phyloP scores from a whole-genome alignment of 2,888 invertebrate genomes.

The Parelbella ahira region DNA sequence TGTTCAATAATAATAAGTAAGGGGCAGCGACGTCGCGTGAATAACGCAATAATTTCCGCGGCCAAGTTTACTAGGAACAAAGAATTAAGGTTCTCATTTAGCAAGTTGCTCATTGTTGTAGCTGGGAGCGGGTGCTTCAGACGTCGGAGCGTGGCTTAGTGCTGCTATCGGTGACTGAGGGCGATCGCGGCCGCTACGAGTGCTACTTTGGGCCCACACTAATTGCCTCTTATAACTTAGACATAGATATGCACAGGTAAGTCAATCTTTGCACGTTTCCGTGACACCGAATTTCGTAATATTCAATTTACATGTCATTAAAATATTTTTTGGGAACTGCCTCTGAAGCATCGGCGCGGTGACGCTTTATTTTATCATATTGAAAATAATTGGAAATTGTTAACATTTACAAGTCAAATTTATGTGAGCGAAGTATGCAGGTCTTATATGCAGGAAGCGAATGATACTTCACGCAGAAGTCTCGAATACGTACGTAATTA shows the following conservation, averaged over 20 bases:
- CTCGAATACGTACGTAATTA: too few relatives aligned
- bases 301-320: too few relatives aligned
- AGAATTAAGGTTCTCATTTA: constrained; percentile 5
- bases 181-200: constrained; percentile 81
- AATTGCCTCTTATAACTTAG: constrained; percentile 80
- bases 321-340: too few relatives aligned
- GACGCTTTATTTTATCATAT: too few relatives aligned
- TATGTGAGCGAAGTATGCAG: too few relatives aligned
- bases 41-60: constrained; percentile 5
- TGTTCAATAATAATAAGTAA: too few relatives aligned
- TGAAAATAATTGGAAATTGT: too few relatives aligned
- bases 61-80: constrained; percentile 13
- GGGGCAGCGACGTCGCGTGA: neutral
- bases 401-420: too few relatives aligned
- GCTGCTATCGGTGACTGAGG: constrained; percentile 79
- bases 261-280: constrained; percentile 11
- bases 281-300: constrained; percentile 1
- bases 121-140: constrained; percentile 81
- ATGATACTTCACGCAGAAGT: too few relatives aligned
- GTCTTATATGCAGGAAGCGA: too few relatives aligned
- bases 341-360: too few relatives aligned
- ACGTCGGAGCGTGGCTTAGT: constrained; percentile 82
- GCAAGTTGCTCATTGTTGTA: constrained; percentile 32
- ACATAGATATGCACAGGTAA: constrained; percentile 80
- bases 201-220: constrained; percentile 80